phyloP scores from a whole-genome alignment of 1,140 invertebrate genomes.

The Drosophila melanogaster region DNA sequence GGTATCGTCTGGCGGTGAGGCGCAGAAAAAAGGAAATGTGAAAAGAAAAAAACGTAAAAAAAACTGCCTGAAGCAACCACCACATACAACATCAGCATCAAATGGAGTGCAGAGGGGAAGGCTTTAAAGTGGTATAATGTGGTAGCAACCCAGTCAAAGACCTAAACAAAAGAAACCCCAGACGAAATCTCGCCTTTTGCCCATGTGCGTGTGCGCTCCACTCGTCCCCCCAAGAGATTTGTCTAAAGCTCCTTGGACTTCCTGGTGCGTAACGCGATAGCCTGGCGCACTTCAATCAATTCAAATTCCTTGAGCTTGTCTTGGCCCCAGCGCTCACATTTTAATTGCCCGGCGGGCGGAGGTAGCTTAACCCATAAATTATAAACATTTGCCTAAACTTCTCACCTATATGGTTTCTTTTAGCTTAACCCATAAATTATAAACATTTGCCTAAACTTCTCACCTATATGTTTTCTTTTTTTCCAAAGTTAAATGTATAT shows the following conservation, averaged over 20 bases:
- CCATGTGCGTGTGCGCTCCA: conserved; percentile 11
- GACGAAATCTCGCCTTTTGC: conserved; percentile 34
- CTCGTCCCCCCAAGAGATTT: conserved; percentile 13
- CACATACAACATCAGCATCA: conserved; percentile 43
- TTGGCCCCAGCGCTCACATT: conserved; percentile 20
- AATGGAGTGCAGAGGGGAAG: conserved; percentile 20
- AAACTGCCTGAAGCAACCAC: conserved; percentile 56
- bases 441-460: conserved; percentile 54
- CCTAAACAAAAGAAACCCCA: conserved; percentile 26
- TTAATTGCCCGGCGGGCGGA: conserved; percentile 39
- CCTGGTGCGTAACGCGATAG: conserved; percentile 81
- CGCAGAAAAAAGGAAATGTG: conserved; percentile 36
- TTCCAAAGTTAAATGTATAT: conserved; percentile 48
- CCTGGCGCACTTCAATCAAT: conserved; percentile 79
- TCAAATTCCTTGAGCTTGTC: conserved; percentile 66
- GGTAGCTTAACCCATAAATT: conserved; percentile 56
- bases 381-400: conserved; percentile 58
- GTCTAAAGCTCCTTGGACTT: conserved; percentile 64
- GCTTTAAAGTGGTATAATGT: conserved; percentile 6
- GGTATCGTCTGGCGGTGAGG: conserved; percentile 78
- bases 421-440: conserved; percentile 61
- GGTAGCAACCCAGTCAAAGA: conserved; percentile 49
- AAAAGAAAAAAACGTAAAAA: conserved; percentile 49
- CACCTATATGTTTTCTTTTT: conserved; percentile 21
- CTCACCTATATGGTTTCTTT: too few relatives aligned